A percentile compares a stretch with the other conserved stretches of the same genome.
These are phyloP conservation scores for Hypomecis punctinalis DNA, from an alignment of 2,888 invertebrate genomes.

Conservation along the genomic window DNA sequence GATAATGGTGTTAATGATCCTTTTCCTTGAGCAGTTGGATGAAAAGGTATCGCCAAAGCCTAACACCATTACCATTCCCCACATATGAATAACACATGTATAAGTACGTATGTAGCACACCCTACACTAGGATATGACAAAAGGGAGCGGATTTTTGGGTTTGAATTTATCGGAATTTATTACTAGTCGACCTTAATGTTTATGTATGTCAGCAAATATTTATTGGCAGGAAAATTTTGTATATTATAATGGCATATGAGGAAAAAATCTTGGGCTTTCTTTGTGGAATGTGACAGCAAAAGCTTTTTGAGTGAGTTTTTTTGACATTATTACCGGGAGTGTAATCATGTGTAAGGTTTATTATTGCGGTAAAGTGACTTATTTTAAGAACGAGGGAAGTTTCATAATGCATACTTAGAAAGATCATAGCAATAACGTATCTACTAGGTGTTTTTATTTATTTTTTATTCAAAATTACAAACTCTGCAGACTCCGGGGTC, in stretches of 20 bases:
- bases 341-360: not conserved
- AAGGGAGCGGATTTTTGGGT: slow-evolving; percentile 51
- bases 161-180: slow-evolving; percentile 57
- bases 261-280: slow-evolving; percentile 10
- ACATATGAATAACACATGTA: slow-evolving; percentile 51
- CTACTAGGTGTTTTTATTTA: too few species aligned
- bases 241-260: slow-evolving; percentile 22
- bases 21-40: too few species aligned
- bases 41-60: not conserved
- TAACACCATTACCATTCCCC: not conserved
- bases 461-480: too few species aligned
- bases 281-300: not conserved
- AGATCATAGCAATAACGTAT: too few species aligned
- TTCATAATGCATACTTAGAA: too few species aligned
- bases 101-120: slow-evolving; percentile 36
- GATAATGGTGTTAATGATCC: too few species aligned
- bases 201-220: slow-evolving; percentile 41
- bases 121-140: slow-evolving; percentile 48
- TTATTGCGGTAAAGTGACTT: too few species aligned
- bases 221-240: slow-evolving; percentile 39
- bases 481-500: too few species aligned
- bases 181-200: slow-evolving; percentile 43
- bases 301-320: not conserved
- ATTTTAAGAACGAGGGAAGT: not conserved
- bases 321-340: not conserved